These are phyloP conservation scores for Corythornis cristatus DNA, from an alignment of 2,113 vertebrate genomes.

Conservation along the genomic window DNA sequence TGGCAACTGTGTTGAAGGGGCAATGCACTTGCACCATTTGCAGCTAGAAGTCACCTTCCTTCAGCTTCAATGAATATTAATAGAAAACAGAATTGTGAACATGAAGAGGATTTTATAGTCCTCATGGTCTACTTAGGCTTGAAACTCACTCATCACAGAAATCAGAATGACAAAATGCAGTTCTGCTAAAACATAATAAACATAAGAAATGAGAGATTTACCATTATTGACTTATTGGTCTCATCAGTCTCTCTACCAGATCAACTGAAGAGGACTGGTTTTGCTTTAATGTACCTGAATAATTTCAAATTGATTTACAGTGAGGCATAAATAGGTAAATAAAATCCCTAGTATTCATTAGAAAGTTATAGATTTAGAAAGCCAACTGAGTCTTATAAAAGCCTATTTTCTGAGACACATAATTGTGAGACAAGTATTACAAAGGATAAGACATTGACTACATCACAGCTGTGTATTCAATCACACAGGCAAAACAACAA, in stretches of 20 bases:
- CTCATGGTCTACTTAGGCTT: neutral
- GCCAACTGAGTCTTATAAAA: fast-evolving
- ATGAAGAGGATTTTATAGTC: neutral
- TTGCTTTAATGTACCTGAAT: neutral
- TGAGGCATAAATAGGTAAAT: neutral
- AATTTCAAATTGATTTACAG: neutral
- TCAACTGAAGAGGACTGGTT: neutral
- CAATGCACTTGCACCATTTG: neutral
- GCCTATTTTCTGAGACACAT: neutral
- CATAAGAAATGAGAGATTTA: neutral
- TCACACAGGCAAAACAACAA: neutral
- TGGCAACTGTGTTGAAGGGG: neutral
- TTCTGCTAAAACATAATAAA: neutral
- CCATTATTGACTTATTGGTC: neutral
- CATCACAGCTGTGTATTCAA: neutral
- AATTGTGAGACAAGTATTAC: neutral
- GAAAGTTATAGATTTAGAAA: neutral
- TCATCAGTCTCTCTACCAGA: neutral
- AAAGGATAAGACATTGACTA: neutral
- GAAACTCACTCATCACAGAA: neutral
- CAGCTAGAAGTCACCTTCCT: neutral
- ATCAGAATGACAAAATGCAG: neutral
- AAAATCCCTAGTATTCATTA: neutral
- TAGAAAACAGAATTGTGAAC: neutral
- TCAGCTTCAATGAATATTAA: neutral